phyloP scores from a whole-genome alignment of 2,797 vertebrate genomes.

The Borostomias antarcticus region DNA sequence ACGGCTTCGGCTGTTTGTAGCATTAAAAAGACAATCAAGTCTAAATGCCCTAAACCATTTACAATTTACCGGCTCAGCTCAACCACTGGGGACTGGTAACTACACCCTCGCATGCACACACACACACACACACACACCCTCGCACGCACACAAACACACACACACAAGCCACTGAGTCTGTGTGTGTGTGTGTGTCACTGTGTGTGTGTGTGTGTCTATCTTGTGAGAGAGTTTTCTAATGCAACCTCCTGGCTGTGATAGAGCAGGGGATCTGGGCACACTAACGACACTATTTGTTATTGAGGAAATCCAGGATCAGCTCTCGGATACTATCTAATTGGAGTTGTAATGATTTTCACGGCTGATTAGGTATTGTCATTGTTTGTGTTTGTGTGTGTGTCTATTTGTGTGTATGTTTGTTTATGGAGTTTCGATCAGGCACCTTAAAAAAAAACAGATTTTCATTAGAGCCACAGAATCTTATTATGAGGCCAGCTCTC shows the following conservation, averaged over 20 bases:
- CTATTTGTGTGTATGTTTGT: conserved; percentile 6
- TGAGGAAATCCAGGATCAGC: conserved; percentile 22
- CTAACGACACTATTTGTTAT: conserved; percentile 30
- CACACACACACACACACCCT: conserved; percentile 9
- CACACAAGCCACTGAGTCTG: too few relatives aligned
- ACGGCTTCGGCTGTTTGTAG: conserved; percentile 42
- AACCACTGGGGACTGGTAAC: conserved; percentile 34
- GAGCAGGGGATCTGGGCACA: conserved; percentile 26
- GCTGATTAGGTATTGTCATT: conserved; percentile 22
- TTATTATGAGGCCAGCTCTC: background rate
- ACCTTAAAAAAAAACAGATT: background rate
- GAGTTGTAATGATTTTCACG: conserved; percentile 21
- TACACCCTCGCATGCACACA: background rate
- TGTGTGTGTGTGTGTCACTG: conserved; percentile 6
- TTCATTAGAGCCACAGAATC: conserved; percentile 9
- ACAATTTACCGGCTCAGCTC: conserved; percentile 61
- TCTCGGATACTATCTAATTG: conserved; percentile 24
- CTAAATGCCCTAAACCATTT: conserved; percentile 62
- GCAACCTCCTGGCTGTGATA: conserved; percentile 25
- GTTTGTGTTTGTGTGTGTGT: conserved; percentile 8
- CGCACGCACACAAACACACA: too few relatives aligned
- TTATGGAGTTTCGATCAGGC: background rate
- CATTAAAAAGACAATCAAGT: conserved; percentile 69
- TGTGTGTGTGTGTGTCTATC: conserved; percentile 40
- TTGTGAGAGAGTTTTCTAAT: conserved; percentile 37